Percentiles rank a stretch among this genome's conserved stretches.
Conservation (phyloP, 2,888 invertebrate species). For the Ornithoptera alexandrae region DNA sequence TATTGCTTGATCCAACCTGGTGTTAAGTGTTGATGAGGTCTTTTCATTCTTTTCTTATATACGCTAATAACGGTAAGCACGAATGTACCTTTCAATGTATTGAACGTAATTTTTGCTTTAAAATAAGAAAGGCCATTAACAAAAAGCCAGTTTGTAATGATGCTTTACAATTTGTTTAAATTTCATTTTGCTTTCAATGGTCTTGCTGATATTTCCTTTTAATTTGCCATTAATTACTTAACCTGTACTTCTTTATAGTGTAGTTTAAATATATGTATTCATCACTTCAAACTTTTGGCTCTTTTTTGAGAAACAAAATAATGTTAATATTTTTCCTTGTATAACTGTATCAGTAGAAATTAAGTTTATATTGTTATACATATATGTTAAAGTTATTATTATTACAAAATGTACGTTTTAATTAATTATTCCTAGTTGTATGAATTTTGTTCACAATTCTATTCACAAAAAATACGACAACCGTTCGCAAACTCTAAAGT, state of each 20-base stretch:
- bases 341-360: neutral
- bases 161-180: too few species aligned
- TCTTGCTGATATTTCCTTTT: too few species aligned
- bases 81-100: conserved; percentile 24
- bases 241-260: too few species aligned
- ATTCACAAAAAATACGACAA: conserved; percentile 67
- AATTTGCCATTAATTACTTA: too few species aligned
- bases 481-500: conserved; percentile 53
- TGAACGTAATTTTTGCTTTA: neutral
- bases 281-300: neutral
- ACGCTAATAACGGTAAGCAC: neutral
- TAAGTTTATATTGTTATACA: neutral
- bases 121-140: too few species aligned
- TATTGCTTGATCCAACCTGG: too few species aligned
- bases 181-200: too few species aligned
- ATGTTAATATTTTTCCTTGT: neutral
- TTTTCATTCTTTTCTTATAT: too few species aligned
- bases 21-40: too few species aligned
- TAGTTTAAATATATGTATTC: too few species aligned
- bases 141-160: too few species aligned
- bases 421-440: neutral
- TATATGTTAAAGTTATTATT: too few species aligned
- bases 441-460: neutral
- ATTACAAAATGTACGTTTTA: neutral
- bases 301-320: neutral